phyloP scores from a whole-genome alignment of 1,140 invertebrate species.

The Drosophila mauritiana region DNA sequence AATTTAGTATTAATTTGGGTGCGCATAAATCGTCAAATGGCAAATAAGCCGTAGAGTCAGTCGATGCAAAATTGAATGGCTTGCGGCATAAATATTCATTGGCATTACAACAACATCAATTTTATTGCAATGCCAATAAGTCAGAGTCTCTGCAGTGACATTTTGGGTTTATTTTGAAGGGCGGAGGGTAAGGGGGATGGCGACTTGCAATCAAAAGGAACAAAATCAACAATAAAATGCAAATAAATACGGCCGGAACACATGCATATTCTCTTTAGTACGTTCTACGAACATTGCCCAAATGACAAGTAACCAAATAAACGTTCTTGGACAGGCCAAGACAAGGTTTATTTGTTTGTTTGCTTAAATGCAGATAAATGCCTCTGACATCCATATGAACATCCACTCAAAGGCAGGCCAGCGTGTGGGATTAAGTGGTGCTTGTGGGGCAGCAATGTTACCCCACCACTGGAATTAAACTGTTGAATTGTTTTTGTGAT shows the following conservation, averaged over 20 bases:
- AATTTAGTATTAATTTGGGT: slow-evolving; percentile 76
- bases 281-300: slow-evolving; percentile 48
- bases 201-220: slow-evolving; percentile 74
- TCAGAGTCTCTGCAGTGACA: slow-evolving; percentile 65
- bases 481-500: slow-evolving; percentile 64
- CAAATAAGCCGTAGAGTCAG: slow-evolving; percentile 70
- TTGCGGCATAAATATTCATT: slow-evolving; percentile 76
- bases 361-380: slow-evolving; percentile 79
- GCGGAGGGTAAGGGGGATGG: neutral
- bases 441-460: neutral
- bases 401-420: slow-evolving; percentile 20
- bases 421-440: slow-evolving; percentile 19
- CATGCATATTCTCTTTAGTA: slow-evolving; percentile 54
- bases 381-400: slow-evolving; percentile 68
- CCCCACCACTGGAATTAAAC: slow-evolving; percentile 57
- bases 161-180: slow-evolving; percentile 58
- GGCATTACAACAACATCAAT: slow-evolving; percentile 60
- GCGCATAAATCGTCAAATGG: slow-evolving; percentile 61
- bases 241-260: slow-evolving; percentile 70
- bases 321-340: slow-evolving; percentile 57
- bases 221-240: slow-evolving; percentile 82
- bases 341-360: slow-evolving; percentile 54
- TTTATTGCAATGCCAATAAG: slow-evolving; percentile 60
- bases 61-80: slow-evolving; percentile 70
- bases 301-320: slow-evolving; percentile 79